Base-by-base conservation (phyloP, 2,888 invertebrate genomes). In the Parthenolecanium corni region DNA sequence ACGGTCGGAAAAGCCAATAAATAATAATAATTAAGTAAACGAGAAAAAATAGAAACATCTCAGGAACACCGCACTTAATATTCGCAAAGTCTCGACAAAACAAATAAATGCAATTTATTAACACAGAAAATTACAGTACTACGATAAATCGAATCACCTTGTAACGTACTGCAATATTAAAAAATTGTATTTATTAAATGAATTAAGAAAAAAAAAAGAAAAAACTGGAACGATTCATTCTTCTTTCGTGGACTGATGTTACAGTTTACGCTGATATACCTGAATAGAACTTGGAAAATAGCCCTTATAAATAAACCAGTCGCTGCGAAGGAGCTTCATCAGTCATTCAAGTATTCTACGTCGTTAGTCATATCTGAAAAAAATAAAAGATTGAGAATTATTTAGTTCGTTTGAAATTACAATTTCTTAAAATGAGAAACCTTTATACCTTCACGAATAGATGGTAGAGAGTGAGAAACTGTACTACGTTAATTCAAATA, bases 291-390 rank as follows among this genome's bases (percentile, higher is more conserved):
- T 36, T 38, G 36, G n/a, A n/a, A n/a, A n/a, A n/a, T n/a, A n/a
- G n/a, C n/a, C n/a, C n/a, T n/a, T n/a, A n/a, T n/a, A n/a, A n/a
- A n/a, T n/a, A n/a, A n/a, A 31, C 31, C 31, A 31, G 9, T 6
- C 31, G 9, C n/a, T 40, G 38, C 54, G 38, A 40, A n/a, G 31
- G 9, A 31, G 31, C 31, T 54, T 44, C 4, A 54, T 24, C 38
- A 54, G 40, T 40, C 40, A 54, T 36, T 54, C 42, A 40, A n/a
- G 38, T 40, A 6, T 40, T 38, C 54, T 54, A 54, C 21, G 54
- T 24, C 42, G 54, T 54, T 54, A 54, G 54, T 54, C 54, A 54
- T 54, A 54, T 54, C 54, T 54, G 54, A 24, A 25, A 36, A 40
- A 31, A 53, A 14, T n/a, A 23, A n/a, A 36, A n/a, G 18, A 25